Conservation (phyloP, 30 jellyfish, hydroid and myxozoan genomes). For the Pelagia noctiluca region DNA sequence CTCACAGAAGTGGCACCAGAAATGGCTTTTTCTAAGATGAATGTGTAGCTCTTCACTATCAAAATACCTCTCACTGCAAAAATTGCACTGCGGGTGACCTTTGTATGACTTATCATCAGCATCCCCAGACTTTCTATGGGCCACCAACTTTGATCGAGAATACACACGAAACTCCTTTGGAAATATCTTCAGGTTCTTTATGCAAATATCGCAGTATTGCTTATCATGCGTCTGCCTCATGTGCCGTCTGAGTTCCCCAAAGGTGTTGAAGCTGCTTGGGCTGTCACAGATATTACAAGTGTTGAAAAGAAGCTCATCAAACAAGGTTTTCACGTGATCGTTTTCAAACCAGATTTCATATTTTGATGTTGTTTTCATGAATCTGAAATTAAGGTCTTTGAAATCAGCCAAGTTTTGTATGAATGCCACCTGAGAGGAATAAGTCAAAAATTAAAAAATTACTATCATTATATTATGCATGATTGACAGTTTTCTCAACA, state of each 20-base stretch:
- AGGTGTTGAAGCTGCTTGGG: background rate
- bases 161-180: slow-evolving; percentile 81
- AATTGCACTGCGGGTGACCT: slow-evolving; percentile 97
- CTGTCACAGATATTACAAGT: slow-evolving; percentile 71
- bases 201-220: slow-evolving; percentile 86
- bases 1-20: slow-evolving; percentile 99
- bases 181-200: slow-evolving; percentile 74
- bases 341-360: slow-evolving; percentile 82
- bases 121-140: slow-evolving; percentile 91
- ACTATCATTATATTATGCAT: background rate
- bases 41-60: slow-evolving; percentile 83
- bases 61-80: slow-evolving; percentile 87
- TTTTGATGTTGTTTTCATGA: slow-evolving; percentile 25
- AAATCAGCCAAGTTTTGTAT: slow-evolving; percentile 47
- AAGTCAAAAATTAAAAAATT: background rate
- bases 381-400: slow-evolving; percentile 36
- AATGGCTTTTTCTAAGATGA: slow-evolving; percentile 92
- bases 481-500: background rate
- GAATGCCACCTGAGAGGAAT: slow-evolving; percentile 73
- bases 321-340: slow-evolving; percentile 32
- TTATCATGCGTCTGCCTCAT: slow-evolving; percentile 80
- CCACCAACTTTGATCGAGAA: slow-evolving; percentile 71
- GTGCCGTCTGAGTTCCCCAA: slow-evolving; percentile 81
- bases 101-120: slow-evolving; percentile 79
- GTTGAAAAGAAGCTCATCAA: slow-evolving; percentile 51